phyloP scores from a whole-genome alignment of 2,888 invertebrate genomes.

The Pammene fasciana region DNA sequence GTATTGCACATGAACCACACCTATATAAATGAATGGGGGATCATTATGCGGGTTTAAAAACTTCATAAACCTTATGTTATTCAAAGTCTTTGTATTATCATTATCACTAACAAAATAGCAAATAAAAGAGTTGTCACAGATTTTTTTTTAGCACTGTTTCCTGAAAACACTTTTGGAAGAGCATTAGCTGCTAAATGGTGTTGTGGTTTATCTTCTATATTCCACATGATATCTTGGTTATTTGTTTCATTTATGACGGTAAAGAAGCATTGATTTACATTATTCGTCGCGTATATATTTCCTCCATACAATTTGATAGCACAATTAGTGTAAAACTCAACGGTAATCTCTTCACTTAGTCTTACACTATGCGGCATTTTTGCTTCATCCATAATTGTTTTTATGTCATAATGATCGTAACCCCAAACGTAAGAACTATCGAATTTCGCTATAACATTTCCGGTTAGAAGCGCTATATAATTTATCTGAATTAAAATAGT shows the following conservation, averaged over 20 bases:
- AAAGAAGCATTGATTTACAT: slow-evolving; percentile 8
- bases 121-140: neutral
- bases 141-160: neutral
- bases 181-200: neutral
- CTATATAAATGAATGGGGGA: too few relatives aligned
- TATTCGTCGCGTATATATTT: neutral
- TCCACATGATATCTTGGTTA: neutral
- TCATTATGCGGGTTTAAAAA: neutral
- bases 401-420: slow-evolving; percentile 19
- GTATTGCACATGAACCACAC: too few relatives aligned
- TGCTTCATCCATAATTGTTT: slow-evolving; percentile 12
- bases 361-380: slow-evolving; percentile 11
- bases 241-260: neutral
- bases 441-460: slow-evolving; percentile 8
- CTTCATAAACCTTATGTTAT: neutral
- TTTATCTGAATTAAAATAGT: slow-evolving; percentile 10
- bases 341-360: slow-evolving; percentile 14
- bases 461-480: slow-evolving; percentile 7
- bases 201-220: neutral
- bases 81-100: slow-evolving; percentile 11
- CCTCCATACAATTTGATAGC: slow-evolving; percentile 9
- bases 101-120: neutral
- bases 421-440: slow-evolving; percentile 18
- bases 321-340: slow-evolving; percentile 13
- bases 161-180: neutral